Percentiles rank a stretch among this genome's conserved stretches.
Conservation (phyloP, 2,888 invertebrate species). For the Craniophora ligustri region DNA sequence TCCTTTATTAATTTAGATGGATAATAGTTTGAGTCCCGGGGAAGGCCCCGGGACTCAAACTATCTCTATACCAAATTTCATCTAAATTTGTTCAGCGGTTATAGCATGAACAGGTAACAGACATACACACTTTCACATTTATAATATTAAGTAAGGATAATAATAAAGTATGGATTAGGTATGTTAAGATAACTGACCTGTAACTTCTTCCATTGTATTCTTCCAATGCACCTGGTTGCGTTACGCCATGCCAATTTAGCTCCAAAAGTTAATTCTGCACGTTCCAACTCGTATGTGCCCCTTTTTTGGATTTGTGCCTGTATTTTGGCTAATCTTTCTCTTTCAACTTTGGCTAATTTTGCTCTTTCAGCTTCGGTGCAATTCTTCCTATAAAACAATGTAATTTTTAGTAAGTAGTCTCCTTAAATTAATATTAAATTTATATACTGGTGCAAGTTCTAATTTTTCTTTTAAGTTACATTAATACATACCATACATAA, state of each 20-base stretch:
- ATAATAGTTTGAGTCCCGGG: too few species aligned
- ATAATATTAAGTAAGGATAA: too few species aligned
- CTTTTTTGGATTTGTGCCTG: conserved; percentile 91
- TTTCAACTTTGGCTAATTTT: conserved; percentile 94
- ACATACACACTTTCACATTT: too few species aligned
- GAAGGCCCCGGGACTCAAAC: too few species aligned
- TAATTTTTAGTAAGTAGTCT: background rate
- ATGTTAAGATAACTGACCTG: conserved; percentile 89
- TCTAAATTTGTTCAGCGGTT: too few species aligned
- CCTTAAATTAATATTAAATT: too few species aligned
- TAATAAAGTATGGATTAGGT: background rate
- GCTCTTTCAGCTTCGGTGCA: conserved; percentile 92
- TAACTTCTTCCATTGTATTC: conserved; percentile 98
- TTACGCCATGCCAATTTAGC: conserved; percentile 98
- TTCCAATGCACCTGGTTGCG: conserved; percentile 96
- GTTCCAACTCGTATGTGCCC: conserved; percentile 96
- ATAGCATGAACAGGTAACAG: too few species aligned
- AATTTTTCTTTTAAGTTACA: too few species aligned
- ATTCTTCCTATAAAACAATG: conserved; percentile 88
- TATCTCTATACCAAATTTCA: too few species aligned
- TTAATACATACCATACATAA: too few species aligned
- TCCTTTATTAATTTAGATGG: too few species aligned
- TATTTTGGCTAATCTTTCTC: conserved; percentile 93
- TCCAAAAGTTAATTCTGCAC: conserved; percentile 97
- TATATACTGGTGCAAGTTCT: too few species aligned